Evolutionary conservation across 2,888 invertebrate species (phyloP).

Genomic region (Calliphora vomitoria): DNA sequence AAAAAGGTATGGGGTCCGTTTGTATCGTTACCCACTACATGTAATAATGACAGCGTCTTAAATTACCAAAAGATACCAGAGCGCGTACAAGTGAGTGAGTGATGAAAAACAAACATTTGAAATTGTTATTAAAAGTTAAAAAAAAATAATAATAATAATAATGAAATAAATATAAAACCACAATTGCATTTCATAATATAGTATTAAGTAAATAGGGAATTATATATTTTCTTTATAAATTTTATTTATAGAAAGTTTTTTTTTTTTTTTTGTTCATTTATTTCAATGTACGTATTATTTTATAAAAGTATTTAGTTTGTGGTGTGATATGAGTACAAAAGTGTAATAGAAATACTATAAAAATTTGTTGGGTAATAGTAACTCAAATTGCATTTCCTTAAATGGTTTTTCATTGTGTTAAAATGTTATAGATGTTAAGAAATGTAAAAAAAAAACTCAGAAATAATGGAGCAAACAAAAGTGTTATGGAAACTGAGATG

Average conservation of each 20-base stretch:
- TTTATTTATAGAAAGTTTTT: conserved; percentile 41
- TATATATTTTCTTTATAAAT: conserved; percentile 33
- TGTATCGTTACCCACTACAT: conserved; percentile 12
- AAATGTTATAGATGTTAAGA: conserved; percentile 6
- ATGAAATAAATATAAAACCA: conserved; percentile 53
- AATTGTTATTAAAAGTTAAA: conserved; percentile 35
- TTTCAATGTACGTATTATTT: not conserved
- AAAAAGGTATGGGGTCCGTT: conserved; percentile 28
- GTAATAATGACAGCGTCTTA: conserved; percentile 55
- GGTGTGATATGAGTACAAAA: conserved; percentile 35
- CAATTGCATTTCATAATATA: conserved; percentile 55
- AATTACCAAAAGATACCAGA: conserved; percentile 58
- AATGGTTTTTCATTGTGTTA: conserved; percentile 1
- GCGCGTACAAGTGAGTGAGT: conserved; percentile 49
- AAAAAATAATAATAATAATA: not conserved
- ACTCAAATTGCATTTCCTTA: conserved; percentile 70
- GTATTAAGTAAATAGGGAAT: conserved; percentile 38
- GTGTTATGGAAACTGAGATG: too few relatives aligned
- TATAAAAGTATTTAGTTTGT: not conserved
- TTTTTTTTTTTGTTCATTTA: conserved; percentile 23
- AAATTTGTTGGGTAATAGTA: conserved; percentile 53
- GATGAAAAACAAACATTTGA: conserved; percentile 51
- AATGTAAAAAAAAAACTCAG: not conserved
- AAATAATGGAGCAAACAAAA: too few relatives aligned
- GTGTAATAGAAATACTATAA: conserved; percentile 11